These are phyloP conservation scores for Podiceps cristatus DNA, from an alignment of 2,113 vertebrate genomes.

Conservation along the genomic window DNA sequence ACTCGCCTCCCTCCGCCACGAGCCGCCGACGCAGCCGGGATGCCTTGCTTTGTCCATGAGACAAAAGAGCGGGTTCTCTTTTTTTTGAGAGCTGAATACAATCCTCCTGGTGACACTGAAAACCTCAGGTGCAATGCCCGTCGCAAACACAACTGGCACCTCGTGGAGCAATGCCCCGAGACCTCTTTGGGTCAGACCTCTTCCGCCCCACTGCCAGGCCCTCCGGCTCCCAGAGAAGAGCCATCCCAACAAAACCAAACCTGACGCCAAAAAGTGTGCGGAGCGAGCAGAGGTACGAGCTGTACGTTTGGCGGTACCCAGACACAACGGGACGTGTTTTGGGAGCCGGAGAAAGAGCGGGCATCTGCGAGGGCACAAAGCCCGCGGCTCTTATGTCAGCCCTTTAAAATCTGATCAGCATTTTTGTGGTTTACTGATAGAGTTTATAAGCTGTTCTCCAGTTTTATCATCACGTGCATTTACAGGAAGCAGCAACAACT, in stretches of 20 bases:
- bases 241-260: neutral
- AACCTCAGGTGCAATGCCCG: fast-evolving
- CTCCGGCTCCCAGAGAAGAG: neutral
- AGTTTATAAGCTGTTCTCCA: conserved; percentile 4
- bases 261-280: fast-evolving
- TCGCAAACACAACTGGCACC: neutral
- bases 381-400: neutral
- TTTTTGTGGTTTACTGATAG: neutral
- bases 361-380: neutral
- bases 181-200: neutral
- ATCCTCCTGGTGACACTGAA: neutral
- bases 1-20: neutral
- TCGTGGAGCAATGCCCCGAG: fast-evolving
- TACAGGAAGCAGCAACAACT: neutral
- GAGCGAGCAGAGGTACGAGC: neutral
- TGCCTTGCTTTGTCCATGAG: neutral
- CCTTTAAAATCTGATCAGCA: neutral
- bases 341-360: neutral
- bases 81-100: neutral
- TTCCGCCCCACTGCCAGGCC: neutral
- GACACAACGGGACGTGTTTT: fast-evolving
- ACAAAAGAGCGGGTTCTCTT: neutral
- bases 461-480: neutral
- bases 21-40: neutral
- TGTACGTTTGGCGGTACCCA: fast-evolving